These are phyloP conservation scores for Molossus alvarezi DNA, from an alignment of 2,797 vertebrate species.

Conservation along the genomic window DNA sequence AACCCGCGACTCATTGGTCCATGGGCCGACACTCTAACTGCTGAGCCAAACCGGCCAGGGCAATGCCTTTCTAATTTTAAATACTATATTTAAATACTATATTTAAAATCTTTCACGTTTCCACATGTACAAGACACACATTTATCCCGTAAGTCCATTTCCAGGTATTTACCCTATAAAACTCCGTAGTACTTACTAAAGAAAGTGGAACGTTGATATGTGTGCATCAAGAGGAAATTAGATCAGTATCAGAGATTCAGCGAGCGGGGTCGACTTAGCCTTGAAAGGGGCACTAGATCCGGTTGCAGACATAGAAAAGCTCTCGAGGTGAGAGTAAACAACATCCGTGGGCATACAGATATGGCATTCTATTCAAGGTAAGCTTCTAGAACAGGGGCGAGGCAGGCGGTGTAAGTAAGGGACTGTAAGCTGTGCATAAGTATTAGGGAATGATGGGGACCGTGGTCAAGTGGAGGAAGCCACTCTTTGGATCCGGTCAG, in stretches of 20 bases:
- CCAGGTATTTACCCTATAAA: background rate
- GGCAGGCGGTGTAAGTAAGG: background rate
- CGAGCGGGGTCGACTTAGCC: background rate
- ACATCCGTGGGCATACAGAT: too few species aligned
- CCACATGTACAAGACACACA: background rate
- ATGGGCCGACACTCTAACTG: too few species aligned
- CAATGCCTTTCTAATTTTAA: too few species aligned
- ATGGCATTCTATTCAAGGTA: background rate
- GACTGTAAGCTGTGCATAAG: background rate
- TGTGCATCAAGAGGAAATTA: background rate
- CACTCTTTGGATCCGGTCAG: background rate
- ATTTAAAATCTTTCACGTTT: background rate
- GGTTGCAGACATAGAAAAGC: background rate
- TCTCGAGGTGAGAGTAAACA: background rate
- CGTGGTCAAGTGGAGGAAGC: background rate
- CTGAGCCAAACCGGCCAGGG: too few species aligned
- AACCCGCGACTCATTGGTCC: too few species aligned
- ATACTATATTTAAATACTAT: background rate
- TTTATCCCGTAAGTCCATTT: background rate
- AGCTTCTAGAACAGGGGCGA: conserved; percentile 17
- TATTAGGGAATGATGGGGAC: background rate
- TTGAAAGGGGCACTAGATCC: background rate
- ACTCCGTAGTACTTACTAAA: background rate
- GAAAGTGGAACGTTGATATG: background rate
- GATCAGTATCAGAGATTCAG: background rate